Conservation (phyloP, 1,140 invertebrate genomes). For the Panagrolaimus sp. region DNA sequence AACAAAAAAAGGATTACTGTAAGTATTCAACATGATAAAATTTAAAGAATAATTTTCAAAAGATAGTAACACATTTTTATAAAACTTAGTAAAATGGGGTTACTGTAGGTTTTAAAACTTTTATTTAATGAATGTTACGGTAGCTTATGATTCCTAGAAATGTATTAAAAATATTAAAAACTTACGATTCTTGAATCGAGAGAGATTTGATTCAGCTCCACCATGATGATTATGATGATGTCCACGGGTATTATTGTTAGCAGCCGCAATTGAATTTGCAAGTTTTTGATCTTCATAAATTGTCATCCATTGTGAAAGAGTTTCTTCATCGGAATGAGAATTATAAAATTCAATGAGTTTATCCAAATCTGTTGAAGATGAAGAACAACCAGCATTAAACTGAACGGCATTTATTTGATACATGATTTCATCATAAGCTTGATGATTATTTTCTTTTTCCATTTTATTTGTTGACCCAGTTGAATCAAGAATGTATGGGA, state of each 20-base stretch:
- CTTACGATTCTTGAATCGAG: constrained; percentile 12
- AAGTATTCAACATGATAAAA: background rate
- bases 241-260: background rate
- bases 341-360: constrained; percentile 35
- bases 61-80: no score
- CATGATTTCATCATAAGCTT: no score
- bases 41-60: no score
- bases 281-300: constrained; percentile 28
- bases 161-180: background rate
- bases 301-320: constrained; percentile 28
- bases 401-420: constrained; percentile 20
- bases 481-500: no score
- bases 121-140: no score
- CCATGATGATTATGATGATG: no score
- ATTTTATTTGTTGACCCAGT: no score
- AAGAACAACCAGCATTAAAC: constrained; percentile 34
- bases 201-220: background rate
- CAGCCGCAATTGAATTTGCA: background rate
- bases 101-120: no score
- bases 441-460: no score
- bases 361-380: constrained; percentile 31
- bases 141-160: no score
- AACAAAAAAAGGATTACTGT: background rate
- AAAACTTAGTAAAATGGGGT: no score
- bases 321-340: constrained; percentile 22